These are phyloP conservation scores for Lymantria monacha DNA, from an alignment of 2,888 invertebrate genomes.

Conservation along the genomic window DNA sequence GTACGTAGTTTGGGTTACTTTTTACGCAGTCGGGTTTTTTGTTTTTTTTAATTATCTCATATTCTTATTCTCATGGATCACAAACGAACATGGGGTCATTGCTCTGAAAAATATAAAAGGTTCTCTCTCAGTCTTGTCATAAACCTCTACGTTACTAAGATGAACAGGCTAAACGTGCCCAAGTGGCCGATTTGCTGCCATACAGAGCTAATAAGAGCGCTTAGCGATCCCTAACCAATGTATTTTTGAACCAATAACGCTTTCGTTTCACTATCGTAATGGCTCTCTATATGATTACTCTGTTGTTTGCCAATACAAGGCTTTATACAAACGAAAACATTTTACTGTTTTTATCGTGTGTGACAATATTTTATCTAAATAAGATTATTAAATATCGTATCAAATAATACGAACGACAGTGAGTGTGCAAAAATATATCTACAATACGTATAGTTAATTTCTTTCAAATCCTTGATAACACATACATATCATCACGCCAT, in stretches of 20 bases:
- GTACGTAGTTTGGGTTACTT: too few species aligned
- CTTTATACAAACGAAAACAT: conserved; percentile 12
- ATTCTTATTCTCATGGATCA: too few species aligned
- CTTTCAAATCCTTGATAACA: too few species aligned
- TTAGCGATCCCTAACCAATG: conserved; percentile 35
- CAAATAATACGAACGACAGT: too few species aligned
- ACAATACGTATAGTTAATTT: too few species aligned
- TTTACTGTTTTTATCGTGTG: conserved; percentile 9
- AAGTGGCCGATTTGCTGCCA: conserved; percentile 51
- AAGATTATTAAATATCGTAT: too few species aligned
- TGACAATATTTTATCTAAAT: too few species aligned
- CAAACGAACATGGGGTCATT: conserved; percentile 60
- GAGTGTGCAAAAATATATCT: too few species aligned
- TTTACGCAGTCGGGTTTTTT: too few species aligned
- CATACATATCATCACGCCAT: too few species aligned
- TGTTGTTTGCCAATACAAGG: conserved; percentile 20
- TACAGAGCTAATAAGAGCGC: conserved; percentile 43
- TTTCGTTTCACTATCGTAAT: conserved; percentile 54
- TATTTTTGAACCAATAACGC: conserved; percentile 56
- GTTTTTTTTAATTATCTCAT: too few species aligned
- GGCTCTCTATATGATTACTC: conserved; percentile 35
- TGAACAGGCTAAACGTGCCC: conserved; percentile 63
- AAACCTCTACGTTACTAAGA: conserved; percentile 50
- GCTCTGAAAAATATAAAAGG: conserved; percentile 65
- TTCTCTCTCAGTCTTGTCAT: conserved; percentile 67